phyloP scores from a whole-genome alignment of 2,888 invertebrate genomes.

The Latrodectus elegans region DNA sequence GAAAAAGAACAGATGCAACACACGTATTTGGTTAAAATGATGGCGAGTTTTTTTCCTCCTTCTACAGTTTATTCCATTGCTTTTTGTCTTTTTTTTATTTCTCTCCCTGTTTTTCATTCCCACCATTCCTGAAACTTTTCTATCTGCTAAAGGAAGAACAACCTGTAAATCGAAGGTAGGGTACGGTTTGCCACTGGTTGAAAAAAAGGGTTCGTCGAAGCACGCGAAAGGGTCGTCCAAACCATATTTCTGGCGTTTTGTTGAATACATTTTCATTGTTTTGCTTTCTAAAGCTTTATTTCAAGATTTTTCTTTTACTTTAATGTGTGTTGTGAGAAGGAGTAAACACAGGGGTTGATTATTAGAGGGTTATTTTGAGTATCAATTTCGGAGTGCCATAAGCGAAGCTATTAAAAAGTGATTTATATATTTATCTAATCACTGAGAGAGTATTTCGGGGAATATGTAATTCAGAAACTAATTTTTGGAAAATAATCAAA shows the following conservation, averaged over 20 bases:
- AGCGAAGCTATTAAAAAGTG: no score
- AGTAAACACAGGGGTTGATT: no score
- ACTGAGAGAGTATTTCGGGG: no score
- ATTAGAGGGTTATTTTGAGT: no score
- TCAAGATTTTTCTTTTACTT: no score
- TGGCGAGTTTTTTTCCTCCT: slow-evolving; percentile 1
- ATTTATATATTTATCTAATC: no score
- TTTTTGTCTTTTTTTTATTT: not conserved
- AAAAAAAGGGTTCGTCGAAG: slow-evolving; percentile 42
- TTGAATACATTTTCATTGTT: not conserved
- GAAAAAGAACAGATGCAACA: slow-evolving; percentile 55
- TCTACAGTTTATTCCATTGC: slow-evolving; percentile 3
- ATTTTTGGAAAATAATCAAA: no score
- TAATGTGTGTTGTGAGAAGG: no score
- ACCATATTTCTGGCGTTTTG: slow-evolving; percentile 29
- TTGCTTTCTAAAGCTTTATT: not conserved
- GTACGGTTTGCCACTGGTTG: slow-evolving; percentile 16
- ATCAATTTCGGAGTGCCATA: no score
- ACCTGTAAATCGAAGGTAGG: slow-evolving; percentile 31
- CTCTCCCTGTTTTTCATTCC: slow-evolving; percentile 19
- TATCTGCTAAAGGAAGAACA: slow-evolving; percentile 14
- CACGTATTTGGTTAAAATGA: slow-evolving; percentile 48
- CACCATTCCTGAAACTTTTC: slow-evolving; percentile 28
- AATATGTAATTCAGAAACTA: no score
- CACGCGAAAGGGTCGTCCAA: slow-evolving; percentile 60